Base-by-base conservation (phyloP, 2,113 vertebrate genomes). In the Pteropus alecto region DNA sequence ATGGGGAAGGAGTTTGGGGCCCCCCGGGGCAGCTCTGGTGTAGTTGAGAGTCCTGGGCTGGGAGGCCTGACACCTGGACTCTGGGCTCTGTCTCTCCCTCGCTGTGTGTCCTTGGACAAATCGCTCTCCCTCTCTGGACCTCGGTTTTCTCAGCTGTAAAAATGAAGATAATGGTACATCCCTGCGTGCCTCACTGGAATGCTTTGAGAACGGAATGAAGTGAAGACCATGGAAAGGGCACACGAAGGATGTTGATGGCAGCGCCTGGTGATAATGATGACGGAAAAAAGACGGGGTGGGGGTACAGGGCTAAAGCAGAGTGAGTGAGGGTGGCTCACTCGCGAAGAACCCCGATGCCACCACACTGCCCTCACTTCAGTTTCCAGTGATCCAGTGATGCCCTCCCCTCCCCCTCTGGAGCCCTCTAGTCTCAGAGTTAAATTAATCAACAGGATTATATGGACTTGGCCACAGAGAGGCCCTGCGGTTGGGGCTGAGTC, bases 361-460 rank as follows among this genome's bases (percentile, higher is more conserved):
- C 38, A 0, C 7, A 2, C 4, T 1, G 5, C 15, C 35, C 54
- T 16, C 0, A 0, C 43, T 43, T 67, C 2, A 5, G 46, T 43
- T 76, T 30, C 51, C 41, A 51, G 51, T 15, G 51, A 51, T 16
- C 33, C 1, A 0, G 0, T 13, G 30, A 21, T 3, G 6, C 41
- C 87, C 26, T 83, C 94, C 94, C 63, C 12, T 22, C 41, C 68
- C 35, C 16, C 48, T 41, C 81, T 33, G 87, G 90, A 13, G 1
- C 65, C 88, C 84, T 92, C 91, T 85, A 95, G 96, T 96, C 97
- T 97, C 65, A 26, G 92, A 97, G 97, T 98, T 98, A 97, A 97
- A 98, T 97, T 92, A 97, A 97, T 97, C 98, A 96, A 87, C 92
- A 96, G 98, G 98, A 98, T 98, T 97, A 97, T 93, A 97, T 48